Percentiles rank a stretch among this genome's conserved stretches.
Evolutionary conservation across 2,113 vertebrate species (phyloP).

Genomic region (Callithrix jacchus): DNA sequence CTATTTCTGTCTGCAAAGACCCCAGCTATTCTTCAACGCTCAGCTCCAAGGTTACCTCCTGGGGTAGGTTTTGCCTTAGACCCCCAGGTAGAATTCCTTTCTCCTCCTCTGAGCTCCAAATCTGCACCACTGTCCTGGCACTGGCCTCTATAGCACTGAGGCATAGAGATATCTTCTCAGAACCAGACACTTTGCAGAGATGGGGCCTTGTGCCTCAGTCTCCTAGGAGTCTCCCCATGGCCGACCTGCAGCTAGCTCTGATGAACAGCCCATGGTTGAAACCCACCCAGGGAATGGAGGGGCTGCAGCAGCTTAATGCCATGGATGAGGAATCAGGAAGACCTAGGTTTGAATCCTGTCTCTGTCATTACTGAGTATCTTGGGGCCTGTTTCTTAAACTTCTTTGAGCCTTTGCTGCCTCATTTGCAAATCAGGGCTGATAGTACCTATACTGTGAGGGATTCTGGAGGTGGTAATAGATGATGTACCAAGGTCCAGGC

Average conservation of each 20-base stretch:
- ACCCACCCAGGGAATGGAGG: neutral
- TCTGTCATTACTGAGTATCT: neutral
- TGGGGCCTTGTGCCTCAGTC: neutral
- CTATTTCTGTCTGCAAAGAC: neutral
- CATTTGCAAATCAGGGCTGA: neutral
- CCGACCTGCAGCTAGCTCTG: neutral
- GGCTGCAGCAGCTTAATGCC: rapidly evolving
- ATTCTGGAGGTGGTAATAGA: neutral
- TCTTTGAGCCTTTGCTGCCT: neutral
- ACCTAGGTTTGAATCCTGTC: neutral
- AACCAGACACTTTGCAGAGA: neutral
- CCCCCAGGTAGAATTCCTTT: neutral
- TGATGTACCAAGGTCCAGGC: neutral
- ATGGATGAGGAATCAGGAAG: neutral
- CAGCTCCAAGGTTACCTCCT: neutral
- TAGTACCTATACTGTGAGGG: neutral
- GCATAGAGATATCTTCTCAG: neutral
- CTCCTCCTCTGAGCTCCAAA: neutral
- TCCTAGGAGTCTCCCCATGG: neutral
- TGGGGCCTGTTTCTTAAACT: neutral
- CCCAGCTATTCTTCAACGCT: neutral
- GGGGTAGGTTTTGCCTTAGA: neutral
- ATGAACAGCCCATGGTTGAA: neutral
- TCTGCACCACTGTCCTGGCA: neutral
- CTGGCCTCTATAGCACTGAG: neutral